These are phyloP conservation scores for zebrafish (Danio rerio) DNA, from an alignment of 2,113 vertebrate genomes.

Conservation along the genomic window GRCz12tu NC_133180.1:16042501-16043000, in stretches of 20 bases:
- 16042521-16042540: conserved; percentile 25
- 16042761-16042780: conserved; percentile 83
- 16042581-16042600: conserved; percentile 62
- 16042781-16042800: conserved; percentile 74
- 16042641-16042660: conserved; percentile 75
- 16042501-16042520: background rate
- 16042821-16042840: conserved; percentile 62
- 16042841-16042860: conserved; percentile 67
- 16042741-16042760: conserved; percentile 81
- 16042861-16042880: conserved; percentile 67
- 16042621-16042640: conserved; percentile 69
- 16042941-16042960: conserved; percentile 16
- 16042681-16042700: conserved; percentile 71
- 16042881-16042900: conserved; percentile 33
- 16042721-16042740: conserved; percentile 77
- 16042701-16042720: conserved; percentile 82
- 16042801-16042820: conserved; percentile 59
- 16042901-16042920: conserved; percentile 50
- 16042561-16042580: conserved; percentile 49
- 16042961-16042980: background rate
- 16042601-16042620: conserved; percentile 56
- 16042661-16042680: conserved; percentile 79
- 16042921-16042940: background rate
- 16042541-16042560: conserved; percentile 42
- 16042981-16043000: background rate